phyloP scores from a whole-genome alignment of 1,140 invertebrate species.

The Lepidurus arcticus region DNA sequence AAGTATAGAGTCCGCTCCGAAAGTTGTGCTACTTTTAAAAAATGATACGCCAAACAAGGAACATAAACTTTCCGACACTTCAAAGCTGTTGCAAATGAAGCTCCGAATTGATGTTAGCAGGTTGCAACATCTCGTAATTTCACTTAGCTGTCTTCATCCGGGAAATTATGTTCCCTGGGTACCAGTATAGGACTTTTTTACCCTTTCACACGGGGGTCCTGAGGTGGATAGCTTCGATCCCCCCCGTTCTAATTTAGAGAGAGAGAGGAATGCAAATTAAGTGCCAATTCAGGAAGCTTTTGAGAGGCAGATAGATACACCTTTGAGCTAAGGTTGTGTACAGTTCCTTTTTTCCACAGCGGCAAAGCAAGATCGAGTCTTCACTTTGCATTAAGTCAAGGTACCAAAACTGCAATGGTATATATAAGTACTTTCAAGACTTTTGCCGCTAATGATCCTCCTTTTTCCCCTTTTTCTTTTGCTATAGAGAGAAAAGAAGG shows the following conservation, averaged over 20 bases:
- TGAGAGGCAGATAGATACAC: not conserved
- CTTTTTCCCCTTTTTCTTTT: not conserved
- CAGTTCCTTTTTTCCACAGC: not conserved
- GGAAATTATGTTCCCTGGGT: not conserved
- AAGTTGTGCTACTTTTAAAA: too few species aligned
- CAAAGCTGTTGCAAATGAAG: not conserved
- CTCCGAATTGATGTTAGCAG: not conserved
- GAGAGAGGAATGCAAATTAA: not conserved
- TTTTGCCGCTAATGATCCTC: conserved; percentile 11
- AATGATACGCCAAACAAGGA: not conserved
- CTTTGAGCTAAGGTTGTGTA: not conserved
- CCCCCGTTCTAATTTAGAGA: not conserved
- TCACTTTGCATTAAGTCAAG: not conserved
- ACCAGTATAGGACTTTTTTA: not conserved
- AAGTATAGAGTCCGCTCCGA: too few species aligned
- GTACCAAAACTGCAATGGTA: not conserved
- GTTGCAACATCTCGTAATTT: not conserved
- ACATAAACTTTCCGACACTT: not conserved
- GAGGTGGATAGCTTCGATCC: not conserved
- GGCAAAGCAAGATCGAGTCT: not conserved
- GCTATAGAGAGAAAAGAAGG: not conserved
- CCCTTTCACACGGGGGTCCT: not conserved
- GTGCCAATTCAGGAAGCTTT: not conserved
- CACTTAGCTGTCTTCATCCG: not conserved
- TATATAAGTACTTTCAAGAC: not conserved